Evolutionary conservation across 30 jellyfish, hydroid and myxozoan species (phyloP).

Genomic region (Sanderia malayensis): DNA sequence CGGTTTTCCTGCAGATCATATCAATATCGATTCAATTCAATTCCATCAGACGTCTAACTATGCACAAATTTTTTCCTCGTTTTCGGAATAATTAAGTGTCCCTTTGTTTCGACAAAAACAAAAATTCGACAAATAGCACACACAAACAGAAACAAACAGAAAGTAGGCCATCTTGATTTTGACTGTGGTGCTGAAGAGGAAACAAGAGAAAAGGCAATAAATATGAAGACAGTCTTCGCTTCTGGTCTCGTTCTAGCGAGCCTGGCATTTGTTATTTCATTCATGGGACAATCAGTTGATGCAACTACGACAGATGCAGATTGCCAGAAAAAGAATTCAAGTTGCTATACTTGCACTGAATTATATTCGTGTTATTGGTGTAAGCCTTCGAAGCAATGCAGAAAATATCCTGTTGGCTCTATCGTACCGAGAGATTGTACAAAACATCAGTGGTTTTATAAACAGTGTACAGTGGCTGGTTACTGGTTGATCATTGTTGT

Average conservation of each 20-base stretch:
- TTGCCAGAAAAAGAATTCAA: conserved; percentile 44
- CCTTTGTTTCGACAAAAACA: no score
- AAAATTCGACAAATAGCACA: no score
- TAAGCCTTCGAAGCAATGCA: conserved; percentile 68
- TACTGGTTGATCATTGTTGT: conserved; percentile 78
- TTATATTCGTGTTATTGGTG: conserved; percentile 84
- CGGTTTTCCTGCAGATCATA: no score
- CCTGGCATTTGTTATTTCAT: background rate
- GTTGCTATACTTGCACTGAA: conserved; percentile 67
- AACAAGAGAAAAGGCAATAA: background rate
- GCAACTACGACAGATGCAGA: conserved; percentile 61
- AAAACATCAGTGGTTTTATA: conserved; percentile 74
- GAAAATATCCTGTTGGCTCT: conserved; percentile 39
- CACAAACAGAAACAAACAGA: no score
- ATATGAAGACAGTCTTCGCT: background rate
- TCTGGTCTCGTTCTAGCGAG: background rate
- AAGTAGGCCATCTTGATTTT: background rate
- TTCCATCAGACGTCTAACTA: no score
- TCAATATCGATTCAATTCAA: no score
- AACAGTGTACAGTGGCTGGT: conserved; percentile 87
- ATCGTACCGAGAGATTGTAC: conserved; percentile 82
- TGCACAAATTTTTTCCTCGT: no score
- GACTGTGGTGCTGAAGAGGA: conserved; percentile 20
- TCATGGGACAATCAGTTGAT: conserved; percentile 6
- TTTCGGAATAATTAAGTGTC: no score